Percentiles rank a stretch among this genome's conserved stretches.
Evolutionary conservation across 2,113 vertebrate species (phyloP).

Genomic region (Onychorhynchus coronatus): DNA sequence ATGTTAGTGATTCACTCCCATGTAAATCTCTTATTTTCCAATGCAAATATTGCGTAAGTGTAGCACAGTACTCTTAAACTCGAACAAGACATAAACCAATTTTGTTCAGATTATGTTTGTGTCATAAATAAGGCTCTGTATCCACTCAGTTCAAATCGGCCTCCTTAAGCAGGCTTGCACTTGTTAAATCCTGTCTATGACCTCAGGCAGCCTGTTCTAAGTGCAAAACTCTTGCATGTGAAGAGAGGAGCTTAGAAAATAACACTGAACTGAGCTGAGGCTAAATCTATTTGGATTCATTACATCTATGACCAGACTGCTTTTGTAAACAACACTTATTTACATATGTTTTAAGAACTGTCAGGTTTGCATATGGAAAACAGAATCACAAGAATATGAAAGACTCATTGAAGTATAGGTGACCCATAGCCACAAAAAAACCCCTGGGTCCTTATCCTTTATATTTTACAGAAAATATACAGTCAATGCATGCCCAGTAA

Average conservation of each 20-base stretch:
- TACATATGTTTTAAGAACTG: background rate
- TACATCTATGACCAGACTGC: background rate
- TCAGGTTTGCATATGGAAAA: background rate
- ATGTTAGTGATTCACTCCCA: conserved; percentile 31
- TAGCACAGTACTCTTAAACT: background rate
- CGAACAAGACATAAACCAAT: conserved; percentile 2
- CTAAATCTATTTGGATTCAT: background rate
- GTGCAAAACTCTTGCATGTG: conserved; percentile 1
- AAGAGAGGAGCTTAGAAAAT: background rate
- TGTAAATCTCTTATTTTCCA: conserved; percentile 44
- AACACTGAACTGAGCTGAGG: conserved; percentile 25
- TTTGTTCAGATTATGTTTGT: conserved; percentile 37
- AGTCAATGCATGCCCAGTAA: background rate
- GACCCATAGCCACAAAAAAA: background rate
- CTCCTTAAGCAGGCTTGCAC: conserved; percentile 39
- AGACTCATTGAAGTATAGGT: background rate
- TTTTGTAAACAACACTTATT: conserved; percentile 24
- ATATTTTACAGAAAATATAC: background rate
- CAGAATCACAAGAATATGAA: background rate
- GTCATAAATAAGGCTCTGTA: conserved; percentile 37
- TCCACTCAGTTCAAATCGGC: conserved; percentile 13
- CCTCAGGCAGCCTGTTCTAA: conserved; percentile 36
- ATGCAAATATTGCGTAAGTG: conserved; percentile 16
- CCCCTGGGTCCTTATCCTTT: background rate
- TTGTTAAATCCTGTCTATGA: conserved; percentile 36